These are phyloP conservation scores for Caenorhabditis japonica DNA, from an alignment of 2,888 invertebrate genomes.

Conservation along the genomic window DNA sequence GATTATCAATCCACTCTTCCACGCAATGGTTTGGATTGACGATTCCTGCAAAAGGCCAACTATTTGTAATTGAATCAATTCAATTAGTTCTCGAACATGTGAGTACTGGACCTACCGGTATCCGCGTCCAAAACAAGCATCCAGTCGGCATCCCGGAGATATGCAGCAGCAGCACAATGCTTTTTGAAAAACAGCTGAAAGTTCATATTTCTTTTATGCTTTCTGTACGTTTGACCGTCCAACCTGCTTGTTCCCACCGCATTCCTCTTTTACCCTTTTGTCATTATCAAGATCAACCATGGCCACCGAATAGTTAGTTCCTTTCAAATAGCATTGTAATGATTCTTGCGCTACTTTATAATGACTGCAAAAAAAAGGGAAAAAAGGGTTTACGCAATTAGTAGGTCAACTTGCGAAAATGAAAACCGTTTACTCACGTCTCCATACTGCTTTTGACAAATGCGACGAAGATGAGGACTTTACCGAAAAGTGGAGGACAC, in stretches of 20 bases:
- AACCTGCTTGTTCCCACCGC: slow-evolving; percentile 67
- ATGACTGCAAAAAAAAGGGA: slow-evolving; percentile 57
- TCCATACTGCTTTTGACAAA: slow-evolving; percentile 62
- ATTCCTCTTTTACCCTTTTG: slow-evolving; percentile 59
- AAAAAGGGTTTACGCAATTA: slow-evolving; percentile 11
- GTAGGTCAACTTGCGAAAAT: slow-evolving; percentile 6
- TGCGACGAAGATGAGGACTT: slow-evolving; percentile 63
- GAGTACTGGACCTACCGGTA: slow-evolving; percentile 48
- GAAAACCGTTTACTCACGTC: slow-evolving; percentile 37
- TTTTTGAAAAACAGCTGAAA: slow-evolving; percentile 75
- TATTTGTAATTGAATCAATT: no score
- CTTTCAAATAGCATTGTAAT: slow-evolving; percentile 71
- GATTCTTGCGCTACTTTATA: slow-evolving; percentile 72
- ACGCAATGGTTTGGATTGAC: slow-evolving; percentile 77
- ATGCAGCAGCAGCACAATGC: slow-evolving; percentile 75
- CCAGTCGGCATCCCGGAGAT: slow-evolving; percentile 75
- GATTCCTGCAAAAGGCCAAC: no score
- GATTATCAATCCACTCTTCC: slow-evolving; percentile 76
- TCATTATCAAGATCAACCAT: slow-evolving; percentile 72
- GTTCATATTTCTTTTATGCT: neutral
- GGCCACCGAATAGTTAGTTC: slow-evolving; percentile 69
- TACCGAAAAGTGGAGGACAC: slow-evolving; percentile 65
- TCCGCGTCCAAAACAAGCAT: slow-evolving; percentile 76
- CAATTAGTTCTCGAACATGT: slow-evolving; percentile 9
- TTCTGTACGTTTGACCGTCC: neutral